A percentile compares a stretch with the other conserved stretches of the same genome.
Conservation (phyloP, 2,113 vertebrate species). For the Willisornis vidua region DNA sequence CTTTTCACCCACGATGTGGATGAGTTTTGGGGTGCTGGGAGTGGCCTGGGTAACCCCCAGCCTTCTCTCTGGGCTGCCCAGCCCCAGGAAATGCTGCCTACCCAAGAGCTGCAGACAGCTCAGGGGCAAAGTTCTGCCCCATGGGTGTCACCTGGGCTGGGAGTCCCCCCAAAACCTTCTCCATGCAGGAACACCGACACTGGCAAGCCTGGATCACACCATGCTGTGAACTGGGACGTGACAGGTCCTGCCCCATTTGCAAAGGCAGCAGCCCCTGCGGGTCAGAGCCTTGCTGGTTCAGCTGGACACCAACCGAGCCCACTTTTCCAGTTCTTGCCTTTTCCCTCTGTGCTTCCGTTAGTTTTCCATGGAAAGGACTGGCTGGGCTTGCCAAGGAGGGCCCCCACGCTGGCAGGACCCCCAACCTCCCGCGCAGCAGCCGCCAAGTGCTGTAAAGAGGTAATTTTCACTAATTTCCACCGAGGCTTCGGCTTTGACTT, state of each 20-base stretch:
- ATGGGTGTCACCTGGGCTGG: rapidly evolving
- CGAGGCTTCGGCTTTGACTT: not conserved
- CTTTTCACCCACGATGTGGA: rapidly evolving
- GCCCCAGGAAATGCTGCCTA: not conserved
- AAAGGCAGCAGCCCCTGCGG: not conserved
- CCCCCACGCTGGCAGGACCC: not conserved
- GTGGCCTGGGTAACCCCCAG: not conserved
- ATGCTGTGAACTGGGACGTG: rapidly evolving
- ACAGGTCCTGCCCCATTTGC: not conserved
- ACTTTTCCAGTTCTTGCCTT: not conserved
- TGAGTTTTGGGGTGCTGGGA: not conserved
- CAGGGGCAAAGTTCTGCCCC: not conserved
- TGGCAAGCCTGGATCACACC: not conserved
- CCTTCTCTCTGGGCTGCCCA: not conserved
- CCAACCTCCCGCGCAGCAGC: not conserved
- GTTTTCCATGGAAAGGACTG: not conserved
- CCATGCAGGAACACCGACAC: rapidly evolving
- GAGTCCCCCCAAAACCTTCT: not conserved
- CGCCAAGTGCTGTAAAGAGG: not conserved
- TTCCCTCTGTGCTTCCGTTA: not conserved
- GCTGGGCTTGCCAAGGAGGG: not conserved
- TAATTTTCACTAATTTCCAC: conserved; percentile 28
- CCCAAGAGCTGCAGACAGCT: not conserved
- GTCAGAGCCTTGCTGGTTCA: not conserved
- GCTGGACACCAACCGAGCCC: not conserved